Evolutionary conservation across 2,797 vertebrate genomes (phyloP).

Genomic region (Sebastes melanostomus): DNA sequence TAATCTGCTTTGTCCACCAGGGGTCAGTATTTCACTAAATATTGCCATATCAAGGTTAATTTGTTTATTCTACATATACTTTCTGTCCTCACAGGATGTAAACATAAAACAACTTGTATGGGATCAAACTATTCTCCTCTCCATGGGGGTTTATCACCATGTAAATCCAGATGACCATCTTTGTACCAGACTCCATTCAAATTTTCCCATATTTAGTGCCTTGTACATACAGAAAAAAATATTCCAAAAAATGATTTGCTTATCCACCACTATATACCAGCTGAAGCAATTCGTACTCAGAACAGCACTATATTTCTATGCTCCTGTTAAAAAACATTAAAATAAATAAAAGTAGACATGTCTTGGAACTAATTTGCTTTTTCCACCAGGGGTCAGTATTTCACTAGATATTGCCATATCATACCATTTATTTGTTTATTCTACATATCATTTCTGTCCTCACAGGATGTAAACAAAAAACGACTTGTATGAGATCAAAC

Average conservation of each 20-base stretch:
- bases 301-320: neutral
- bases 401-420: neutral
- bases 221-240: neutral
- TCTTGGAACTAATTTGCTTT: neutral
- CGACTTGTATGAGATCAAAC: neutral
- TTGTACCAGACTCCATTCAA: neutral
- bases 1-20: constrained; percentile 13
- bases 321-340: too few relatives aligned
- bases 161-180: neutral
- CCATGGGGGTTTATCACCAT: neutral
- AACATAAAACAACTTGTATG: neutral
- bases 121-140: neutral
- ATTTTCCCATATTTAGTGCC: neutral
- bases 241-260: fast-evolving
- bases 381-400: constrained; percentile 43
- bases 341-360: neutral
- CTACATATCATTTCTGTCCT: neutral
- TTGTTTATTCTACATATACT: neutral
- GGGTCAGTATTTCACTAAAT: constrained; percentile 11
- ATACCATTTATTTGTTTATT: neutral
- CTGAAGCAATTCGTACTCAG: neutral
- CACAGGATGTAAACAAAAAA: neutral
- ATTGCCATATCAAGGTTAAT: neutral
- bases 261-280: neutral
- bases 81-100: neutral